Percentiles rank a stretch among this genome's conserved stretches.
Evolutionary conservation across 2,888 invertebrate genomes (phyloP).

Genomic region (Orthosia gothica): DNA sequence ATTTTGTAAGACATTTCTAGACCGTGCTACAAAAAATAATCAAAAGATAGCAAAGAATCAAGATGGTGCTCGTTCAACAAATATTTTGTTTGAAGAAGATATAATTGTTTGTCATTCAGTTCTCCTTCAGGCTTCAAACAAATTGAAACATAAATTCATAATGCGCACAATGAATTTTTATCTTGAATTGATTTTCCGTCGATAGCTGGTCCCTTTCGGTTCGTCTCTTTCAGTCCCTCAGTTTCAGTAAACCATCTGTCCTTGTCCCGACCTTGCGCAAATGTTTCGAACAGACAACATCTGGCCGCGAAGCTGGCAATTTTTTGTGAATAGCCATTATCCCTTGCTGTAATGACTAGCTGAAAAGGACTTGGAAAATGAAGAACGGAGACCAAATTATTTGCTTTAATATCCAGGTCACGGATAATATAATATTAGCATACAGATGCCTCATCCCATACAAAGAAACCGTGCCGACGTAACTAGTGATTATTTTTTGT

Average conservation of each 20-base stretch:
- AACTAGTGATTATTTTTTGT: too few relatives aligned
- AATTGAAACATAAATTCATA: conserved; percentile 8
- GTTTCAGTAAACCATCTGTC: conserved; percentile 32
- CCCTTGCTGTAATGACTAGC: conserved; percentile 13
- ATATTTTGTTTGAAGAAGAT: conserved; percentile 6
- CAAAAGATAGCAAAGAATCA: background rate
- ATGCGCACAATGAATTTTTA: too few relatives aligned
- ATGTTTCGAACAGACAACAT: conserved; percentile 39
- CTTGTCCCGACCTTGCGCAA: conserved; percentile 35
- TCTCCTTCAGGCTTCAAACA: conserved; percentile 1
- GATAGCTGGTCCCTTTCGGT: background rate
- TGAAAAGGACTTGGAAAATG: background rate
- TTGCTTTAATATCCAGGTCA: background rate
- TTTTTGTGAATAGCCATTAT: conserved; percentile 39
- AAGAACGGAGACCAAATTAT: conserved; percentile 11
- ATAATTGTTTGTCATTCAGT: conserved; percentile 13
- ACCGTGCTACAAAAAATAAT: conserved; percentile 23
- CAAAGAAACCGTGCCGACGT: too few relatives aligned
- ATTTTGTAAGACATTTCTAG: conserved; percentile 2
- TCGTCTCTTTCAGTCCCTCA: background rate
- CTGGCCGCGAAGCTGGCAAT: conserved; percentile 24
- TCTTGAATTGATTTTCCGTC: conserved; percentile 11
- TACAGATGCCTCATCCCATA: too few relatives aligned
- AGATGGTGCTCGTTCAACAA: conserved; percentile 5
- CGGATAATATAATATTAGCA: too few relatives aligned